These are phyloP conservation scores for Archaeoteleia sp. DNA, from an alignment of 2,888 invertebrate genomes.

Conservation along the genomic window DNA sequence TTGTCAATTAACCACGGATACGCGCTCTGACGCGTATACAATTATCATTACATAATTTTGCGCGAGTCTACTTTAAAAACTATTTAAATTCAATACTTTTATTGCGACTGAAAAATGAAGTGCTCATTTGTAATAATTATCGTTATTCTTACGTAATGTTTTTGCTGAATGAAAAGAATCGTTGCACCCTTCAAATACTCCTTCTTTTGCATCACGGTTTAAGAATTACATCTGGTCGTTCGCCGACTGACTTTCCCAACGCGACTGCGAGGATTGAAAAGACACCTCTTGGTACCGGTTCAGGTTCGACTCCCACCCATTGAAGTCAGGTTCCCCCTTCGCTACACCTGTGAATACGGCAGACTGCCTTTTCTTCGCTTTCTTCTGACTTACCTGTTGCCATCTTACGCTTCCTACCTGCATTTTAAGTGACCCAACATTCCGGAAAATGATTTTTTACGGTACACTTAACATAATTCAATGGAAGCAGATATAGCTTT, in stretches of 20 bases:
- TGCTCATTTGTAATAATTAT: neutral
- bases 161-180: conserved; percentile 19
- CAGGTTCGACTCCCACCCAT: conserved; percentile 65
- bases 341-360: conserved; percentile 47
- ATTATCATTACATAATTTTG: no score
- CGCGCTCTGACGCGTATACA: no score
- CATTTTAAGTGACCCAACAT: conserved; percentile 21
- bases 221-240: conserved; percentile 41
- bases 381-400: conserved; percentile 65
- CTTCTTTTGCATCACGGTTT: conserved; percentile 27
- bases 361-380: conserved; percentile 49
- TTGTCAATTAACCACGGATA: no score
- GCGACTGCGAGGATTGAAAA: conserved; percentile 62
- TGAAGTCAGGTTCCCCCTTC: conserved; percentile 56
- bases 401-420: conserved; percentile 55
- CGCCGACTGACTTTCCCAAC: conserved; percentile 60
- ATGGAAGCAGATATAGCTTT: no score
- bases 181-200: conserved; percentile 30
- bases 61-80: no score
- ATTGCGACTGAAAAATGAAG: neutral
- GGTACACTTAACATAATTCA: no score
- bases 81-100: neutral
- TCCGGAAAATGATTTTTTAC: no score
- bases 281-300: conserved; percentile 53
- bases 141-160: conserved; percentile 27